A percentile compares a stretch with the other conserved stretches of the same genome.
Evolutionary conservation across 92 coral and sea anemone species (phyloP).

Genomic region (Micromussa lordhowensis): DNA sequence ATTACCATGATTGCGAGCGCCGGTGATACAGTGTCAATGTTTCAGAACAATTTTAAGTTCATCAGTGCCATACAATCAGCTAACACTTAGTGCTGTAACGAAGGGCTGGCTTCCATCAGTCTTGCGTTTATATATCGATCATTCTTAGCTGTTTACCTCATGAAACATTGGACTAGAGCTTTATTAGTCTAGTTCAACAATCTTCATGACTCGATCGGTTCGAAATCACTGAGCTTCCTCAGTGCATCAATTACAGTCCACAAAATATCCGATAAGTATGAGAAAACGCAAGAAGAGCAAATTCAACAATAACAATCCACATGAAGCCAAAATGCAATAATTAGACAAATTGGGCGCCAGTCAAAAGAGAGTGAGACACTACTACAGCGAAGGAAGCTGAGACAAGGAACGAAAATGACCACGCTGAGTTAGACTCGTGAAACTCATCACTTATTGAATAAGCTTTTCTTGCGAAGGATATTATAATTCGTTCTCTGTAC

Average conservation of each 20-base stretch:
- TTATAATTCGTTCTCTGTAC: not conserved
- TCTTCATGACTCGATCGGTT: not conserved
- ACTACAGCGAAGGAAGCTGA: not conserved
- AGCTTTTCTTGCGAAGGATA: not conserved
- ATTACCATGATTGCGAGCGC: not conserved
- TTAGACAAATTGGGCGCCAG: not conserved
- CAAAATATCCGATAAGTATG: not conserved
- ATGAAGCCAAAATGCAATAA: not conserved
- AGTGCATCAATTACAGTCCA: not conserved
- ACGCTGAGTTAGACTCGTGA: not conserved
- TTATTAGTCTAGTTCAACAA: too few species aligned
- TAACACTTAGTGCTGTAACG: too few species aligned
- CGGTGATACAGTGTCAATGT: not conserved
- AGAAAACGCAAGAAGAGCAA: not conserved
- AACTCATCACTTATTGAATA: not conserved
- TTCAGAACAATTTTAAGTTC: too few species aligned
- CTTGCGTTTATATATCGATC: too few species aligned
- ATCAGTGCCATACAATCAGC: not conserved
- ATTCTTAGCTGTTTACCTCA: not conserved
- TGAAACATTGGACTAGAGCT: not conserved
- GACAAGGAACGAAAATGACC: not conserved
- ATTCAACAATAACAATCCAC: not conserved
- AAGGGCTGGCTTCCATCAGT: too few species aligned
- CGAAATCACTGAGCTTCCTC: not conserved
- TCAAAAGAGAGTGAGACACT: not conserved